Evolutionary conservation across 1,140 invertebrate species (phyloP).

Genomic region (Drosophila suzukii): DNA sequence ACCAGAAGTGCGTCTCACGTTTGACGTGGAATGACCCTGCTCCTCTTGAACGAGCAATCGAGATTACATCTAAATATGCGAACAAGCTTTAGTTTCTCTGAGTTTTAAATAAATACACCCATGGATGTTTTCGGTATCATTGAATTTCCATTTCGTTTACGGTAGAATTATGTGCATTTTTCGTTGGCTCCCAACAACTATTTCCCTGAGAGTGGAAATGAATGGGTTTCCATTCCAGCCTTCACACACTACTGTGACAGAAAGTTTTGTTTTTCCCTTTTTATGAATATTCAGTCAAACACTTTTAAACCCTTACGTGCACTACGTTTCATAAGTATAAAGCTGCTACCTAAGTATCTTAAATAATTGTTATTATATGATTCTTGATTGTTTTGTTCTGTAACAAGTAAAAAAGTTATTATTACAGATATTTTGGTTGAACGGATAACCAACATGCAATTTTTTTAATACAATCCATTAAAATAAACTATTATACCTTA

Average conservation of each 20-base stretch:
- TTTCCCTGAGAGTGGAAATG: slow-evolving; percentile 13
- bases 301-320: background rate
- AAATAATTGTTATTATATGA: background rate
- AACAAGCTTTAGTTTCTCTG: slow-evolving; percentile 5
- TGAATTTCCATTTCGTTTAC: slow-evolving; percentile 39
- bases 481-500: background rate
- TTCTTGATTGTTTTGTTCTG: background rate
- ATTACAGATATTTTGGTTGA: background rate
- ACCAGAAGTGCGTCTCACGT: no score
- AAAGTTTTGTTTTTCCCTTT: slow-evolving; percentile 9
- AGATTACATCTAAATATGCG: slow-evolving; percentile 27
- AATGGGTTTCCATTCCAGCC: slow-evolving; percentile 22
- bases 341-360: background rate
- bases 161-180: slow-evolving; percentile 47
- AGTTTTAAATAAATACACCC: slow-evolving; percentile 26
- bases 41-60: background rate
- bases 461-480: no score
- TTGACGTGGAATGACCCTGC: no score
- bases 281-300: slow-evolving; percentile 43
- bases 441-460: no score
- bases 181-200: slow-evolving; percentile 31
- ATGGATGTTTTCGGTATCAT: background rate
- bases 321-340: slow-evolving; percentile 5
- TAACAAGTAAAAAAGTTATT: background rate
- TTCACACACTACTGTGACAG: slow-evolving; percentile 11